Evolutionary conservation across 92 coral and sea anemone species (phyloP), one percentile per base, ranked within the genome.

Genomic region (Umimayanthus chanpuru): DNA sequence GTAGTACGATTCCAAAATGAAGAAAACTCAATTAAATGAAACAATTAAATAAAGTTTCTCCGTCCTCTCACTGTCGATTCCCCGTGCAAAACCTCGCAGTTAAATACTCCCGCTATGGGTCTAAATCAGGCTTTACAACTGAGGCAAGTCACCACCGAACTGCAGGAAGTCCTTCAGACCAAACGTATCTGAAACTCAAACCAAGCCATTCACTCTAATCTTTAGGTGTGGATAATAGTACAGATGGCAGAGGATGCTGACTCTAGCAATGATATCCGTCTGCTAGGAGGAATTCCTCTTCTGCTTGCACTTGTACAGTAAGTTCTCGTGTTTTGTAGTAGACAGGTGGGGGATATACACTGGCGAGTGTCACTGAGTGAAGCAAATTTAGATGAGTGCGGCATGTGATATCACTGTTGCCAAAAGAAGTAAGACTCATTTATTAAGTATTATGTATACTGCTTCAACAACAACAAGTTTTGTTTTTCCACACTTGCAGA

Each of bases 211-310:
- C 6, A 4, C 32, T 32, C 12, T 58, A 23, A 28, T 56, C 44
- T 89, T 7, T 10, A 97, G 99, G 99, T 97, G 65, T 97, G 99
- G 99, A 94, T 97, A 61, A 94, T 97, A 30, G 98, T 97, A 16
- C 99, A 97, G 86, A 90, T 97, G 88, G 96, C 99, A 32, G 98
- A 97, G 86, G 98, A 97, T 90, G 82, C 95, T 3, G 99, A 97
- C 88, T 92, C 99, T 2, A 97, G 99, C 61, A 96, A 97, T 85
- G 99, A 97, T 81, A 92, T 97, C 81, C 88, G 99, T 67, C 94
- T 97, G 41, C 94, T 97, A n/a, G 99, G 99, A 36, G 99, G 99
- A 66, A 95, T 97, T 29, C 99, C 99, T 6, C 95, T 97, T 23
- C 89, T 97, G 9, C 93, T 97, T 29, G 94, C 98, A 23, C 91